Conservation (phyloP, 2,888 invertebrate species). For the Encarsia formosa region DNA sequence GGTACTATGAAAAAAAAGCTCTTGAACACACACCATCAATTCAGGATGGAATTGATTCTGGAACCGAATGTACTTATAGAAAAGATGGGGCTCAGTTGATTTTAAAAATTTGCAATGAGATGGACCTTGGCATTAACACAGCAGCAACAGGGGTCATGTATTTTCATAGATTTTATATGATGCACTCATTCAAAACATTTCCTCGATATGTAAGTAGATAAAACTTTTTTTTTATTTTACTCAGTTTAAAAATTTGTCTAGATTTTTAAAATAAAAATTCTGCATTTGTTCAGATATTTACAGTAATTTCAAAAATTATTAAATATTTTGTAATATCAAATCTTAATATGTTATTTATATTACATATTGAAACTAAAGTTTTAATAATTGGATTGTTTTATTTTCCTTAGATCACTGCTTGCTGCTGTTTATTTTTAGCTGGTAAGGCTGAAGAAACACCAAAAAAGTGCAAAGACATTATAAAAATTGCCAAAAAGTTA, state of each 20-base stretch:
- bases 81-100: constrained; percentile 95
- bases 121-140: constrained; percentile 91
- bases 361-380: background rate
- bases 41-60: constrained; percentile 78
- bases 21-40: constrained; percentile 79
- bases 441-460: constrained; percentile 99
- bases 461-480: constrained; percentile 97
- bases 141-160: constrained; percentile 97
- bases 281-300: background rate
- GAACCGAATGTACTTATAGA: constrained; percentile 84
- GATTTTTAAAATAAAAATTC: too few species aligned
- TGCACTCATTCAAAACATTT: constrained; percentile 93
- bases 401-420: constrained; percentile 88
- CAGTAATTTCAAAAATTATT: background rate
- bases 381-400: too few species aligned
- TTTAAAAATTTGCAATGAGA: constrained; percentile 86
- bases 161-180: constrained; percentile 99
- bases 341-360: background rate
- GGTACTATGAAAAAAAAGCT: constrained; percentile 94
- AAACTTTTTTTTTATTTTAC: constrained; percentile 31
- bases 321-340: too few species aligned
- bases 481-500: constrained; percentile 79
- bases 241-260: too few species aligned
- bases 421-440: constrained; percentile 94
- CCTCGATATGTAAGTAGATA: constrained; percentile 85